These are phyloP conservation scores for Panopea generosa DNA, from an alignment of 2,888 invertebrate species.

Conservation along the genomic window DNA sequence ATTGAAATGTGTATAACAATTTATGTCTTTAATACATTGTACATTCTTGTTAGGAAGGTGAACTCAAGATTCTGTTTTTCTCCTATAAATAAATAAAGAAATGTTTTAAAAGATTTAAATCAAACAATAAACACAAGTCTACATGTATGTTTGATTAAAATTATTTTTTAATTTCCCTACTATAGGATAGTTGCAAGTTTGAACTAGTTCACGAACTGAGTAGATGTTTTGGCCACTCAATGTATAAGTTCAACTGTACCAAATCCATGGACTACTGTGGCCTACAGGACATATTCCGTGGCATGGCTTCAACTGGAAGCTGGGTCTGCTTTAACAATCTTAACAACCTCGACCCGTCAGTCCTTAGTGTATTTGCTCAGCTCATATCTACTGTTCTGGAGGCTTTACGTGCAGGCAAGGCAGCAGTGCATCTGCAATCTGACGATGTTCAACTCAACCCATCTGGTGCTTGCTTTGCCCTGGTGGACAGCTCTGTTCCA, in stretches of 20 bases:
- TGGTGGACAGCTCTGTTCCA: conserved; percentile 74
- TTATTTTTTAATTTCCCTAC: no score
- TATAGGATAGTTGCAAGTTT: conserved; percentile 80
- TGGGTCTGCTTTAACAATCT: conserved; percentile 83
- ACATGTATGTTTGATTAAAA: no score
- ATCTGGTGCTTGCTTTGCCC: conserved; percentile 78
- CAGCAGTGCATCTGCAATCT: conserved; percentile 74
- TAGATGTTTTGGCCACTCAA: conserved; percentile 78
- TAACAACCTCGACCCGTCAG: conserved; percentile 72
- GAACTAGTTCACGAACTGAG: conserved; percentile 78
- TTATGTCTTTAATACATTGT: no score
- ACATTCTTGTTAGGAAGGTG: no score
- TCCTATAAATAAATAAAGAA: no score
- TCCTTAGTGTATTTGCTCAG: conserved; percentile 81
- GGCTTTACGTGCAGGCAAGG: conserved; percentile 77
- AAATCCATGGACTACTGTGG: conserved; percentile 74
- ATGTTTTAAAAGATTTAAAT: no score
- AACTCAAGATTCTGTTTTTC: no score
- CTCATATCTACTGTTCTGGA: conserved; percentile 78
- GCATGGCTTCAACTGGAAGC: conserved; percentile 82
- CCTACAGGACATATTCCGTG: conserved; percentile 82
- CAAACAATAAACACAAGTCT: no score
- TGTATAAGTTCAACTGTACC: conserved; percentile 83
- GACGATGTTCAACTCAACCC: conserved; percentile 79
- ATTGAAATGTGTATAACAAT: no score